Evolutionary conservation across 2,113 vertebrate genomes (phyloP).

Genomic region (Pogona vitticeps): DNA sequence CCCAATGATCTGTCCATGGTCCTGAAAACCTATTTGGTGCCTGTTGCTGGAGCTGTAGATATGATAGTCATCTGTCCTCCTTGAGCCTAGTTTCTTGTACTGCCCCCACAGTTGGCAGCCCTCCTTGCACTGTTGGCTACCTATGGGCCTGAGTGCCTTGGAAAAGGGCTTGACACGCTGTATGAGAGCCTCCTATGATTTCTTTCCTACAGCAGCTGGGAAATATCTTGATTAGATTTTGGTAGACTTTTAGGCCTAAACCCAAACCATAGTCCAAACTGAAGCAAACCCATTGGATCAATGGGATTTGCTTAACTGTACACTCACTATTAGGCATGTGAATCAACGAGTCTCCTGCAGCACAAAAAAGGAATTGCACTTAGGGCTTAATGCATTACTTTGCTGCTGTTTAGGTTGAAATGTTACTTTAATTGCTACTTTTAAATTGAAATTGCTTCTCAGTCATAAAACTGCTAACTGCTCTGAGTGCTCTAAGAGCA

Average conservation of each 20-base stretch:
- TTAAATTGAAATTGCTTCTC: neutral
- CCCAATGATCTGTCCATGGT: neutral
- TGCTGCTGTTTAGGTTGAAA: neutral
- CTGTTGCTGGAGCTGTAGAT: too few species aligned
- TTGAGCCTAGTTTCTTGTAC: neutral
- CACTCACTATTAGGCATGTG: too few species aligned
- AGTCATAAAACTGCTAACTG: neutral
- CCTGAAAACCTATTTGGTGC: neutral
- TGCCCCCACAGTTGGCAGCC: neutral
- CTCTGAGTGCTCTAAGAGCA: neutral
- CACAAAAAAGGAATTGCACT: too few species aligned
- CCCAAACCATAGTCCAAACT: too few species aligned
- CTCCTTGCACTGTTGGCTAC: neutral
- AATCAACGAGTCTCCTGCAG: too few species aligned
- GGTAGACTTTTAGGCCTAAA: neutral
- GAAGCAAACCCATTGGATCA: too few species aligned
- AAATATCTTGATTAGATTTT: neutral
- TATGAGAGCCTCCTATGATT: neutral
- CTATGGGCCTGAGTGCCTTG: neutral
- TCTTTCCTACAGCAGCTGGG: neutral
- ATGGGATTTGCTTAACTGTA: too few species aligned
- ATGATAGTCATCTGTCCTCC: neutral
- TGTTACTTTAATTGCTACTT: neutral
- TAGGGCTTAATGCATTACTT: neutral
- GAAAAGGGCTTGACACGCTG: neutral